Evolutionary conservation across 2,797 vertebrate species (phyloP).

Genomic region (Artibeus jamaicensis): DNA sequence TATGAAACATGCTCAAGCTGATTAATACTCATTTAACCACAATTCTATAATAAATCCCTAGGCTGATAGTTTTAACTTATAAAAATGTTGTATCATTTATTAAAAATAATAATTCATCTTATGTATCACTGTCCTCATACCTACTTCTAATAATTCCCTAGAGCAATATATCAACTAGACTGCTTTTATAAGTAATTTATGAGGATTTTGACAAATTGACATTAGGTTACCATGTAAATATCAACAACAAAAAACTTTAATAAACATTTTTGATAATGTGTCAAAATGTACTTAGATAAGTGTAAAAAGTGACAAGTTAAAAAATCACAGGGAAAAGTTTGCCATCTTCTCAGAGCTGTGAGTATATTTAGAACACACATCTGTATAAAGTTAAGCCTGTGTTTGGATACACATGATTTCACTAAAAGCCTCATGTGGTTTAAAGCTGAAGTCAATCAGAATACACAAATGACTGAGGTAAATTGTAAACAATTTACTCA

Average conservation of each 20-base stretch:
- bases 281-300: not conserved
- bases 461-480: not conserved
- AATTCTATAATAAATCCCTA: conserved; percentile 48
- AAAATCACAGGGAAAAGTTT: not conserved
- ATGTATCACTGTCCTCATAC: conserved; percentile 2
- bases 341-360: not conserved
- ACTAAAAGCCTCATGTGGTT: conserved; percentile 47
- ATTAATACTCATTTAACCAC: conserved; percentile 54
- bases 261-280: not conserved
- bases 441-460: conserved; percentile 48
- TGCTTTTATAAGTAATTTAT: not conserved
- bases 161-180: conserved; percentile 30
- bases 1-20: conserved; percentile 37
- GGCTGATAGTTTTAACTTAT: conserved; percentile 15
- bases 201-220: not conserved
- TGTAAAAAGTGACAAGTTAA: not conserved
- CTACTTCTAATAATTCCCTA: conserved; percentile 13
- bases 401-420: conserved; percentile 24
- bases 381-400: not conserved
- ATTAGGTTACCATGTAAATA: not conserved
- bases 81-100: conserved; percentile 37
- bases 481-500: conserved; percentile 62
- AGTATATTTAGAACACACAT: not conserved
- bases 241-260: not conserved
- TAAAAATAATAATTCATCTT: conserved; percentile 55